Evolutionary conservation across 1,140 invertebrate genomes (phyloP), one percentile per base, ranked within the genome.

Genomic region (Onthophagus taurus): DNA sequence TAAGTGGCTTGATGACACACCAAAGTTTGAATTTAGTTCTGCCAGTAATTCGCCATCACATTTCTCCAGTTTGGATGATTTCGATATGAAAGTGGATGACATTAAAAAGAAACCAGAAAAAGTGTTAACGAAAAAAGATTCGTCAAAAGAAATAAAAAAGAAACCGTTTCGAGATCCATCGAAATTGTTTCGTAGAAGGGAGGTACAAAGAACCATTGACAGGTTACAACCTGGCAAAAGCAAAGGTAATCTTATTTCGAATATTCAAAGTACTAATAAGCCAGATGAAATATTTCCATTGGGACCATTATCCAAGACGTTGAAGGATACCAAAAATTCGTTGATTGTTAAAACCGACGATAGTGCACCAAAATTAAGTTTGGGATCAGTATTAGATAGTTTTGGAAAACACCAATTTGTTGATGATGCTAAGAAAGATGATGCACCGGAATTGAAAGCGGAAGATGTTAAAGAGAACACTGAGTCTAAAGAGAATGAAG

Each of bases 1-100:
- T 55, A 86, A 87, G 57, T 89, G 85, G 85, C 64, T 91, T 31
- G 85, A 89, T 58, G 84, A 89, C 51, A 79, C 85, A 2, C 85
- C 86, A 0, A 77, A 76, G 47, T 74, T 79, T 37, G 78, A 80
- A 54, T 84, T 81, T 43, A 80, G 78, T 44, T 83, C 81, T 1
- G 77, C 75, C 5, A 78, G 77, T 50, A 83, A 81, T 62, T 86
- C 84, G 1, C 82, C 83, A 4, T 72, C 72, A 1, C 70, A 71
- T 26, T 66, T 67, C 35, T 66, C 67, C 47, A 55, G 60, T 1
- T 45, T 72, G 4, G 70, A 74, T 46, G 72, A 75, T 30, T 71
- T 72, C 30, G 72, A 72, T 50, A 42, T 52, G 2, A 56, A 55
- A 42, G 63, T 68, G 8, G 66, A 70, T 34, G 66, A 71, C 36